phyloP scores from a whole-genome alignment of 2,113 vertebrate species.

The Cyprinodon brontotheroides region DNA sequence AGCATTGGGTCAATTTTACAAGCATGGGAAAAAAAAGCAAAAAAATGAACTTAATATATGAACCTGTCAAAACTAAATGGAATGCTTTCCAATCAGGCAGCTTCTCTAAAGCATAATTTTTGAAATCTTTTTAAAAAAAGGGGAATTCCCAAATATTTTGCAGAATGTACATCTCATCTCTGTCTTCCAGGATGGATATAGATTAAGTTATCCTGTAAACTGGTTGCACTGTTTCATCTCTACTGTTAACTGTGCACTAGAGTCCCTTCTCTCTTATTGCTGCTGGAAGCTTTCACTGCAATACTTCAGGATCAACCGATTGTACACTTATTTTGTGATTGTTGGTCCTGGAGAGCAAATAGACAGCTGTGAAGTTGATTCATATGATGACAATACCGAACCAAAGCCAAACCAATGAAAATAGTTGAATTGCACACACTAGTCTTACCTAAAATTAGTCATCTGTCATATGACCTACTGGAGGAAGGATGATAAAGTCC shows the following conservation, averaged over 20 bases:
- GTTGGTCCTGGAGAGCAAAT: background rate
- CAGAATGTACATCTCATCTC: background rate
- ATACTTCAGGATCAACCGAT: background rate
- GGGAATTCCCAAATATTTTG: no score
- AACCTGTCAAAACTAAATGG: background rate
- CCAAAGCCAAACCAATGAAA: constrained; percentile 56
- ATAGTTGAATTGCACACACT: constrained; percentile 44
- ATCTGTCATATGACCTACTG: constrained; percentile 64
- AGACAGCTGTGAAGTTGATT: background rate
- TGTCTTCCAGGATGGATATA: background rate
- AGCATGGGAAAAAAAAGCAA: background rate
- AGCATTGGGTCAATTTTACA: background rate
- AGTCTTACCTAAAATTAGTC: constrained; percentile 69
- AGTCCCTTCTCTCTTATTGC: constrained; percentile 30
- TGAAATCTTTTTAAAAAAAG: background rate
- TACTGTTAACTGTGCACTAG: constrained; percentile 16
- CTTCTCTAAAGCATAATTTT: background rate
- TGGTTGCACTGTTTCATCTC: background rate
- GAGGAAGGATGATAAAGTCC: constrained; percentile 70
- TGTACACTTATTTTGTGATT: background rate
- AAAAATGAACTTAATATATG: background rate
- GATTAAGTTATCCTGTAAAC: background rate
- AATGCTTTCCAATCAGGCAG: background rate
- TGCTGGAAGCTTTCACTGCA: background rate
- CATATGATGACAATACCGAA: constrained; percentile 30